Evolutionary conservation across 1,140 invertebrate species (phyloP).

Genomic region (Triops longicaudatus): DNA sequence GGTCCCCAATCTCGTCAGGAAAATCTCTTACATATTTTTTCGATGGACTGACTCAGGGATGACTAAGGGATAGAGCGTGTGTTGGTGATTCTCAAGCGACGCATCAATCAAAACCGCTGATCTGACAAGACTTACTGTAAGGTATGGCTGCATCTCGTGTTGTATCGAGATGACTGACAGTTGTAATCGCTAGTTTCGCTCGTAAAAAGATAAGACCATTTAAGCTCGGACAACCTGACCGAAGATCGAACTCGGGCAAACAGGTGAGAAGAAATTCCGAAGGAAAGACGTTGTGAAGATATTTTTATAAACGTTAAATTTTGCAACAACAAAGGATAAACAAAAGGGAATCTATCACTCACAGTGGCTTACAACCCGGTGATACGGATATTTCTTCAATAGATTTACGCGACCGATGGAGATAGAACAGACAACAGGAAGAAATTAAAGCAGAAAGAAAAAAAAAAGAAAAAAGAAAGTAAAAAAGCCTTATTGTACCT

Average conservation of each 20-base stretch:
- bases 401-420: too few species aligned
- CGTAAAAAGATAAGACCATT: neutral
- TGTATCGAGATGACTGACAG: neutral
- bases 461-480: too few species aligned
- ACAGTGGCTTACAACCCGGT: too few species aligned
- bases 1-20: too few species aligned
- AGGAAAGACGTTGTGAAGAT: neutral
- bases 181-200: neutral
- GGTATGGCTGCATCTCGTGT: neutral
- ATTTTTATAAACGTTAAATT: too few species aligned
- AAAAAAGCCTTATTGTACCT: too few species aligned
- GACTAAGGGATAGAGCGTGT: neutral
- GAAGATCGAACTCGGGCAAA: neutral
- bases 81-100: neutral
- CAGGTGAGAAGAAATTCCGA: neutral
- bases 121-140: neutral
- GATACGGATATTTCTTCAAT: too few species aligned
- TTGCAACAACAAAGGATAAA: too few species aligned
- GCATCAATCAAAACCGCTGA: constrained; percentile 11
- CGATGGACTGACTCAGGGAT: neutral
- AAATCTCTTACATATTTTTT: neutral
- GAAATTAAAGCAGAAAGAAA: too few species aligned
- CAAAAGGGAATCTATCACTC: too few species aligned
- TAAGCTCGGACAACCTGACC: constrained; percentile 2
- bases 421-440: too few species aligned